A percentile compares a stretch with the other conserved stretches of the same genome.
These are phyloP conservation scores for Solenopsis fugax DNA, from an alignment of 1,140 invertebrate genomes.

Conservation along the genomic window DNA sequence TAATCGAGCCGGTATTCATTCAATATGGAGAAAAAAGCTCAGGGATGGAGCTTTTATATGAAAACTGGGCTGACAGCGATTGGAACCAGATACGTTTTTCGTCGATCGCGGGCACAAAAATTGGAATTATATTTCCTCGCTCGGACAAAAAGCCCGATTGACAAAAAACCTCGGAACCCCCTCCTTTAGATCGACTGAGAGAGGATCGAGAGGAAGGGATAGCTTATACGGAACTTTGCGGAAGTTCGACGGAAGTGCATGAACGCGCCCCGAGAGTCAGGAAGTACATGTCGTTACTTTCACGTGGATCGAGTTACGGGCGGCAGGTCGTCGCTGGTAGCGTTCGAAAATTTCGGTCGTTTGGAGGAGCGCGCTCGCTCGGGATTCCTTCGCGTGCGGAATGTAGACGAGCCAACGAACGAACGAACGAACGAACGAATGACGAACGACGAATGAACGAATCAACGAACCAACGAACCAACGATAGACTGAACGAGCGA, in stretches of 20 bases:
- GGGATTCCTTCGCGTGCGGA: slow-evolving; percentile 63
- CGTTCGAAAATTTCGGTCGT: slow-evolving; percentile 48
- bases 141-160: slow-evolving; percentile 28
- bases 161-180: background rate
- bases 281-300: slow-evolving; percentile 57
- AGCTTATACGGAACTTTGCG: slow-evolving; percentile 21
- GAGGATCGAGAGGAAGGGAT: background rate
- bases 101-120: slow-evolving; percentile 12
- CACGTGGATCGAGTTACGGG: slow-evolving; percentile 52
- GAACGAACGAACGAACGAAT: background rate
- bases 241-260: slow-evolving; percentile 52
- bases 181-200: background rate
- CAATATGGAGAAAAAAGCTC: background rate
- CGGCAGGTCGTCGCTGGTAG: background rate
- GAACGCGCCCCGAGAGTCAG: slow-evolving; percentile 55
- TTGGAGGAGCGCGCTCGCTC: background rate
- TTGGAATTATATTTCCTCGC: slow-evolving; percentile 47
- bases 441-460: background rate
- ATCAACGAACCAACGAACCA: background rate
- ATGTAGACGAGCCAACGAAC: slow-evolving; percentile 59
- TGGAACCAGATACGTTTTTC: slow-evolving; percentile 50
- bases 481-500: background rate
- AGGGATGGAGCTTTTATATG: slow-evolving; percentile 13
- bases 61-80: slow-evolving; percentile 38
- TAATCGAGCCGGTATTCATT: slow-evolving; percentile 41